These are phyloP conservation scores for Cardiocondyla obscurior DNA, from an alignment of 1,140 invertebrate genomes.

Conservation along the genomic window DNA sequence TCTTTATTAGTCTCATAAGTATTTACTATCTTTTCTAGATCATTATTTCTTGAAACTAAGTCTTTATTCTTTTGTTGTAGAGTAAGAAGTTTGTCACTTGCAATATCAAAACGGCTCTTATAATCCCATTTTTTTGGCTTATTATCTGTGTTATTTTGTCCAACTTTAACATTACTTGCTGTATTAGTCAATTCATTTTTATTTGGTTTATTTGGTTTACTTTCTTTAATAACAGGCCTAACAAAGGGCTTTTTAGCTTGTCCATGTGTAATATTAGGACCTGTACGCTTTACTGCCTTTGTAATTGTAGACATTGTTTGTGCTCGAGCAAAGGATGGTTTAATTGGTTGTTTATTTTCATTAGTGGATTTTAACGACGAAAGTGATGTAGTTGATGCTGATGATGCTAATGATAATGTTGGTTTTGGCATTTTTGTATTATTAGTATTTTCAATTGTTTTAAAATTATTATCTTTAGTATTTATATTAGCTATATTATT, in stretches of 20 bases:
- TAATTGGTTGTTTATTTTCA: conserved; percentile 74
- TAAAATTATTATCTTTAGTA: conserved; percentile 4
- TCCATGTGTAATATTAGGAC: conserved; percentile 26
- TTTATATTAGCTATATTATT: neutral
- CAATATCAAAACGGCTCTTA: conserved; percentile 76
- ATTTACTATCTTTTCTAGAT: conserved; percentile 83
- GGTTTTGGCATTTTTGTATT: neutral
- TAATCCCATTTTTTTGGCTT: conserved; percentile 76
- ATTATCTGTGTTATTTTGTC: conserved; percentile 54
- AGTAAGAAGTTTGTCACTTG: conserved; percentile 68
- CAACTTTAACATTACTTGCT: conserved; percentile 31
- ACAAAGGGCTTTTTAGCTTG: conserved; percentile 72
- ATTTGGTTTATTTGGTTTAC: neutral
- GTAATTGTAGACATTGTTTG: conserved; percentile 69
- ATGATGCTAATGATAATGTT: neutral
- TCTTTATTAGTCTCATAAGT: conserved; percentile 74
- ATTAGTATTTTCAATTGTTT: neutral
- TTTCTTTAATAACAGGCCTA: conserved; percentile 56
- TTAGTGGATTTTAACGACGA: conserved; percentile 51
- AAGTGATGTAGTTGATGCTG: conserved; percentile 8
- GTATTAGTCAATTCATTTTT: conserved; percentile 14
- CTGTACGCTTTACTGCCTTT: conserved; percentile 74
- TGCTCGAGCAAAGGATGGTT: conserved; percentile 63
- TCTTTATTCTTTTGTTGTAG: conserved; percentile 85
- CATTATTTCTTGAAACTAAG: conserved; percentile 83